A percentile compares a stretch with the other conserved stretches of the same genome.
Conservation (phyloP, 2,888 invertebrate genomes). For the Folsomia candida region DNA sequence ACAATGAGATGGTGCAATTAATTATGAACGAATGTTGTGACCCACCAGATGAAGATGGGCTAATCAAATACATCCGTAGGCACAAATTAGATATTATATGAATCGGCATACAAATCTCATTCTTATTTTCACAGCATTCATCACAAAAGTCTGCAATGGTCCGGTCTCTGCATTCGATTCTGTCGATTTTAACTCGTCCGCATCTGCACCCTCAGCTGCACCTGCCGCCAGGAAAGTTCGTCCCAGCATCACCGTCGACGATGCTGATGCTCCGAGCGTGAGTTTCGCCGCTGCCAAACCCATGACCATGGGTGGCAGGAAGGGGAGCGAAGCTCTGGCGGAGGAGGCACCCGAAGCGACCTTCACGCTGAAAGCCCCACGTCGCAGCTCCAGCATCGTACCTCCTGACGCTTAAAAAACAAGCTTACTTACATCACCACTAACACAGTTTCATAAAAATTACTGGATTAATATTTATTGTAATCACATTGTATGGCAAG, state of each 20-base stretch:
- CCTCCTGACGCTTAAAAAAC: no score
- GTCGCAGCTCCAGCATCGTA: no score
- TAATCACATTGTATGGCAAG: no score
- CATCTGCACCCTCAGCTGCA: constrained; percentile 1
- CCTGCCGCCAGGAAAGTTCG: constrained; percentile 17
- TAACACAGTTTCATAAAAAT: no score
- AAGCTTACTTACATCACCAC: no score
- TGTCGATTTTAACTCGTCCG: background rate
- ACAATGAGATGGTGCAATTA: constrained; percentile 72
- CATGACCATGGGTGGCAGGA: constrained; percentile 16
- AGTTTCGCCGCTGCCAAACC: constrained; percentile 38
- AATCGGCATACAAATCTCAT: no score
- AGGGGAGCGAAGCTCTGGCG: constrained; percentile 13
- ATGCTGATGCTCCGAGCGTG: constrained; percentile 31
- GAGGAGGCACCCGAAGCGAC: constrained; percentile 29
- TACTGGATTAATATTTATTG: no score
- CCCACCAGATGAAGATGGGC: constrained; percentile 88
- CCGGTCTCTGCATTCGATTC: constrained; percentile 18
- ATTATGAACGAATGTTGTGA: constrained; percentile 84
- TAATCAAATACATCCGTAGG: constrained; percentile 91
- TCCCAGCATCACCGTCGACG: constrained; percentile 29
- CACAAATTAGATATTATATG: constrained; percentile 54
- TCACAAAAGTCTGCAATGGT: constrained; percentile 27
- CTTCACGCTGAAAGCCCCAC: constrained; percentile 38
- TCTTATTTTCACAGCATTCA: constrained; percentile 21